Conservation (phyloP, 2,797 vertebrate species). For the Scolopax bukidnonensis region DNA sequence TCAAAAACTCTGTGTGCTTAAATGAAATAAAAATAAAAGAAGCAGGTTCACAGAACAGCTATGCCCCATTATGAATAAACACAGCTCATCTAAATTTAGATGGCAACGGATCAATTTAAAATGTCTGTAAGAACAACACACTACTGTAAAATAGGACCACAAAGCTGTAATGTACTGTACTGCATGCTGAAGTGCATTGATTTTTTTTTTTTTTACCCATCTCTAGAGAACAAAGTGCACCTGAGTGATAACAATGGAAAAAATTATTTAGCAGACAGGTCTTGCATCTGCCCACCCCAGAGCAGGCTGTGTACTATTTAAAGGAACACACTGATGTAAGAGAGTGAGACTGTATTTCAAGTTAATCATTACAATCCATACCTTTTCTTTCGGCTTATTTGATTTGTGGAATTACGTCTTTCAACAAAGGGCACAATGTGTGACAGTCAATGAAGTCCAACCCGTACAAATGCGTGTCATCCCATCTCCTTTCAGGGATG, state of each 20-base stretch:
- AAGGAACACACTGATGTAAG: neutral
- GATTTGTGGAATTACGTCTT: neutral
- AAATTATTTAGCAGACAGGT: constrained; percentile 17
- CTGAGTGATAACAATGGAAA: constrained; percentile 6
- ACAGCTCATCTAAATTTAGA: constrained; percentile 66
- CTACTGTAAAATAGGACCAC: constrained; percentile 23
- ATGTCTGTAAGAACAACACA: constrained; percentile 36
- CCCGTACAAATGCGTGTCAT: neutral
- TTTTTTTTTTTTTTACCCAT: neutral
- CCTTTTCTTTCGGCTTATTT: neutral
- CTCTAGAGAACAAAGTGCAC: constrained; percentile 25
- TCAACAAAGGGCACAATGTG: neutral
- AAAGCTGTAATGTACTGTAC: neutral
- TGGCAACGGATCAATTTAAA: constrained; percentile 34
- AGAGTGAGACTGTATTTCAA: neutral
- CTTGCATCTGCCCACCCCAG: neutral
- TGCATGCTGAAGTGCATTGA: neutral
- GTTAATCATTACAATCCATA: neutral
- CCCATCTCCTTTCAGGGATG: neutral
- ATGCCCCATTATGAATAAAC: constrained; percentile 33
- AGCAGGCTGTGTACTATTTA: neutral
- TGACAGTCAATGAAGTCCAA: neutral
- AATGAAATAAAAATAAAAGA: constrained; percentile 32
- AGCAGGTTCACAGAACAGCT: constrained; percentile 13
- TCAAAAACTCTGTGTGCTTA: constrained; percentile 10